Base-by-base conservation (phyloP, 2,888 invertebrate species). In the Lithodes maja region DNA sequence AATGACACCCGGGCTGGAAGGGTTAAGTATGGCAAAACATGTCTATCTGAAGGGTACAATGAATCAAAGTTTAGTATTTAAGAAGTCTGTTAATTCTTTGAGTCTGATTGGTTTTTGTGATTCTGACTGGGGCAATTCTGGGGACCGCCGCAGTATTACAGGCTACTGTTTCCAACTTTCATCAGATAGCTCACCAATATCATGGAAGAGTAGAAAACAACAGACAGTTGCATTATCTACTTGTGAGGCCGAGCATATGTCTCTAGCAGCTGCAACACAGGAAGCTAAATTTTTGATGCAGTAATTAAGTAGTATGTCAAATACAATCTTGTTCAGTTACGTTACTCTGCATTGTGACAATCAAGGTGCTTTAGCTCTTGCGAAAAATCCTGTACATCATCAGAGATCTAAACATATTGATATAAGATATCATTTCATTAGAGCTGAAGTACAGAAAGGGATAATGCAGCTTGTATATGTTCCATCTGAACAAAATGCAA, bases 161-260 rank as follows among this genome's bases (percentile, higher is more conserved):
- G n/a, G n/a, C n/a, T n/a, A n/a, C n/a, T n/a, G n/a, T n/a, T n/a
- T n/a, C n/a, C n/a, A n/a, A n/a, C n/a, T n/a, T n/a, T n/a, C n/a
- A n/a, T n/a, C n/a, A n/a, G n/a, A n/a, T 71, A 17, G 71, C 1
- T 17, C 71, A 71, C n/a, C n/a, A 71, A 71, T 71, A 71, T 71
- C 71, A 71, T 71, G 71, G 71, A 71, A 71, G n/a, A 71, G 71
- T 71, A 71, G 17, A 17, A 71, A 71, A 17, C 71, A 71, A 71
- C 12, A 71, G 12, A n/a, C n/a, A 71, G 71, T 71, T n/a, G 71
- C 71, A 3, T 71, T 83, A n/a, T 71, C 2, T 3, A 81, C 80
- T 17, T 85, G 78, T 85, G 86, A 86, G 50, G 86, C 86, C 15
- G 81, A 86, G 61, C 81, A 86, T 54, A 55, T 86, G 71, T 0